These are phyloP conservation scores for Thumatha senex DNA, from an alignment of 2,888 invertebrate genomes.

Conservation along the genomic window DNA sequence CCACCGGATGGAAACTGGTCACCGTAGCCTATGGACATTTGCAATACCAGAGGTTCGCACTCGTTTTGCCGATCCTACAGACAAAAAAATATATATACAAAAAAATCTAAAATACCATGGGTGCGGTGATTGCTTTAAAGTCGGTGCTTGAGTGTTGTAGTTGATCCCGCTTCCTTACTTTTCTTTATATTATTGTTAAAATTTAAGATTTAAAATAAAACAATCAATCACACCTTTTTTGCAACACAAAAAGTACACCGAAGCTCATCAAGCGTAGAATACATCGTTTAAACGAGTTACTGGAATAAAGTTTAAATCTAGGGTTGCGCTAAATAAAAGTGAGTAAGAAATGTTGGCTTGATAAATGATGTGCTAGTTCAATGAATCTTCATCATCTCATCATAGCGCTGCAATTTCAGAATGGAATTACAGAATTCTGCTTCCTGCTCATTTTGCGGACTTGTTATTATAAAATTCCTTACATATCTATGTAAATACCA, in stretches of 20 bases:
- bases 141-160: too few relatives aligned
- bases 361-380: conserved; percentile 73
- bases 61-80: too few relatives aligned
- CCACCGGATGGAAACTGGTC: too few relatives aligned
- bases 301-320: conserved; percentile 63
- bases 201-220: conserved; percentile 26
- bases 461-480: conserved; percentile 39
- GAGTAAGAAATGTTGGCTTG: conserved; percentile 67
- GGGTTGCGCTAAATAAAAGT: conserved; percentile 57
- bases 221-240: too few relatives aligned
- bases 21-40: too few relatives aligned
- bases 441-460: conserved; percentile 46
- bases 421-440: conserved; percentile 61
- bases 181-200: conserved; percentile 13
- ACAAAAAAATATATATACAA: too few relatives aligned
- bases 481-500: conserved; percentile 14
- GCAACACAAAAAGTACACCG: conserved; percentile 46
- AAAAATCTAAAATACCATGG: too few relatives aligned
- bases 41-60: too few relatives aligned
- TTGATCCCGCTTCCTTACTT: neutral
- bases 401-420: conserved; percentile 63
- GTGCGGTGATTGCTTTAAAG: too few relatives aligned
- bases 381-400: conserved; percentile 76
- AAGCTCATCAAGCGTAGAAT: conserved; percentile 57
- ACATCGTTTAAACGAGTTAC: conserved; percentile 54